These are phyloP conservation scores for Pemphigus obesinymphae DNA, from an alignment of 1,140 invertebrate genomes.

Conservation along the genomic window DNA sequence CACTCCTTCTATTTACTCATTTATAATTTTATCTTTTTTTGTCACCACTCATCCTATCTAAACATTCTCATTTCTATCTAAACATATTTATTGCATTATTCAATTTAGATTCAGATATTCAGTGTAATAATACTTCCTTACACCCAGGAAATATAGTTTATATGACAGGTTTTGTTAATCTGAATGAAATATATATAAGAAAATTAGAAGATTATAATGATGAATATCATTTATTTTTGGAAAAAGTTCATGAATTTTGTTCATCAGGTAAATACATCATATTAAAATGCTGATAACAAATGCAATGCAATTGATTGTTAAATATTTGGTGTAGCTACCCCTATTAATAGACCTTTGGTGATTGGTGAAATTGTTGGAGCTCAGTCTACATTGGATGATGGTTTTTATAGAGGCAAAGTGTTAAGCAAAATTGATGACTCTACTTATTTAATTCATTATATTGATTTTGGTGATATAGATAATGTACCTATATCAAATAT, in stretches of 20 bases:
- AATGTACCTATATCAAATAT: background rate
- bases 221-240: conserved; percentile 7
- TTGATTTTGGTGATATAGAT: conserved; percentile 33
- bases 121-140: background rate
- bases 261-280: background rate
- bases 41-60: no score
- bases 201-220: conserved; percentile 19
- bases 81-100: no score
- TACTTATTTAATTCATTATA: conserved; percentile 21
- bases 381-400: background rate
- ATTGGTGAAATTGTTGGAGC: conserved; percentile 21
- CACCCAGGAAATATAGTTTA: conserved; percentile 2
- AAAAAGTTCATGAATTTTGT: conserved; percentile 12
- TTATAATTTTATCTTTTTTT: no score
- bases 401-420: conserved; percentile 27
- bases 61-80: no score
- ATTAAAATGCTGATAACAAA: background rate
- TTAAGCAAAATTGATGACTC: background rate
- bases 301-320: background rate
- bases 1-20: no score
- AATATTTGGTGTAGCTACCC: background rate
- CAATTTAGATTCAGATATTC: background rate
- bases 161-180: background rate
- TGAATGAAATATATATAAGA: conserved; percentile 17
- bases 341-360: background rate